These are phyloP conservation scores for Epizoanthus scotinus DNA, from an alignment of 92 coral and sea anemone species.

Conservation along the genomic window DNA sequence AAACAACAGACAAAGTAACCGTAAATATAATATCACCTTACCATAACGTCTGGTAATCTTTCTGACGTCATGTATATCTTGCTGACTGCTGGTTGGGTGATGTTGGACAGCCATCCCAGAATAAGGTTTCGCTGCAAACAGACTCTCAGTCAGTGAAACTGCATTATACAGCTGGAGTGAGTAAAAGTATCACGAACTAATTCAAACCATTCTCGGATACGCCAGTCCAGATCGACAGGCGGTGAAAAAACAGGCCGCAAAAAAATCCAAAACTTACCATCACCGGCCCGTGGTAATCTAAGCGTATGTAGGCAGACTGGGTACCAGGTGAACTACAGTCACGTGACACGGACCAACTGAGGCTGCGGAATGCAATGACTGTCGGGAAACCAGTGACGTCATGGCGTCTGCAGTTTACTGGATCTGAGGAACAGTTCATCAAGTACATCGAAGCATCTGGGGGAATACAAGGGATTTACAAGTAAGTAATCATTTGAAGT, in stretches of 20 bases:
- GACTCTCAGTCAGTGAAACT: background rate
- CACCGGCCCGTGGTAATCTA: slow-evolving; percentile 90
- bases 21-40: slow-evolving; percentile 7
- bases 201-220: too few relatives aligned
- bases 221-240: too few relatives aligned
- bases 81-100: slow-evolving; percentile 85
- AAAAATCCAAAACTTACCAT: slow-evolving; percentile 62
- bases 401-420: slow-evolving; percentile 69
- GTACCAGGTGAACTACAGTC: slow-evolving; percentile 68
- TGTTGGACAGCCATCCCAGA: slow-evolving; percentile 88
- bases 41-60: slow-evolving; percentile 40
- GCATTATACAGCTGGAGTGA: background rate
- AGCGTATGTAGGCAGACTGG: slow-evolving; percentile 66
- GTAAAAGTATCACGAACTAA: background rate
- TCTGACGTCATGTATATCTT: slow-evolving; percentile 54
- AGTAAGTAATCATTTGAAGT: background rate
- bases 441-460: slow-evolving; percentile 82
- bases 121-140: slow-evolving; percentile 65
- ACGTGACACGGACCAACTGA: slow-evolving; percentile 82
- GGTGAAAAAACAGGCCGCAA: too few relatives aligned
- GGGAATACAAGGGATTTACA: background rate
- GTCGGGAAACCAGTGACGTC: slow-evolving; percentile 92
- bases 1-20: too few relatives aligned
- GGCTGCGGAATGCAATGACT: slow-evolving; percentile 88
- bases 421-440: slow-evolving; percentile 89